Percentiles rank a stretch among this genome's conserved stretches.
Evolutionary conservation across 2,888 invertebrate species (phyloP).

Genomic region (Linyphia triangularis): DNA sequence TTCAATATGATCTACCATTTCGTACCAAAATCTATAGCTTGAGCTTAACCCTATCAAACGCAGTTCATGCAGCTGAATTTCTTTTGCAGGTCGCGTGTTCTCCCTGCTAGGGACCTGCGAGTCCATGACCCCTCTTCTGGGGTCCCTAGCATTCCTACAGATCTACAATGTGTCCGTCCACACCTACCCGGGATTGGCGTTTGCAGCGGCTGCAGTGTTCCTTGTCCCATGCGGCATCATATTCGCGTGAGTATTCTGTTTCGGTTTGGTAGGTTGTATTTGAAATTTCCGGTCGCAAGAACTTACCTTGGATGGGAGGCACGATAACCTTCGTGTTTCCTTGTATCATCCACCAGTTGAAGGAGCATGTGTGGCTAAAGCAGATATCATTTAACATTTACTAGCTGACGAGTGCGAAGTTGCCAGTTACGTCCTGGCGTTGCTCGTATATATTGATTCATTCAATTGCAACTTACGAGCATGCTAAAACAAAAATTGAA

Average conservation of each 20-base stretch:
- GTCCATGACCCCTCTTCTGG: slow-evolving; percentile 16
- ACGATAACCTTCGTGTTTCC: background rate
- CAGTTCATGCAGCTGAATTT: background rate
- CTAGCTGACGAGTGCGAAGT: background rate
- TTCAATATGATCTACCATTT: background rate
- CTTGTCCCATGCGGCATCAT: slow-evolving; percentile 15
- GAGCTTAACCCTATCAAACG: background rate
- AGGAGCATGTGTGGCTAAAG: background rate
- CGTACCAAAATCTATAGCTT: background rate
- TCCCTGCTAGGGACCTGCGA: slow-evolving; percentile 57
- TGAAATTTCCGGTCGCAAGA: too few species aligned
- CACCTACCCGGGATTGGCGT: slow-evolving; percentile 30
- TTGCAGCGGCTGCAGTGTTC: slow-evolving; percentile 12
- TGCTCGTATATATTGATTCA: background rate
- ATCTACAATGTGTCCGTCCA: slow-evolving; percentile 18
- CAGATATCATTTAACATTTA: background rate
- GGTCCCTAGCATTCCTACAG: slow-evolving; percentile 26
- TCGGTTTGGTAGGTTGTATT: background rate
- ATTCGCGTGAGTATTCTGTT: slow-evolving; percentile 35
- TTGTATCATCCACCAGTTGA: background rate
- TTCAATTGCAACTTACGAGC: background rate
- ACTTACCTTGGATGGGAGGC: background rate
- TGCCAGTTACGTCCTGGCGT: background rate
- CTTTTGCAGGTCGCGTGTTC: slow-evolving; percentile 43
- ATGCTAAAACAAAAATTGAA: background rate